Evolutionary conservation across 2,797 vertebrate genomes (phyloP).

Genomic region (Meda fulgida): DNA sequence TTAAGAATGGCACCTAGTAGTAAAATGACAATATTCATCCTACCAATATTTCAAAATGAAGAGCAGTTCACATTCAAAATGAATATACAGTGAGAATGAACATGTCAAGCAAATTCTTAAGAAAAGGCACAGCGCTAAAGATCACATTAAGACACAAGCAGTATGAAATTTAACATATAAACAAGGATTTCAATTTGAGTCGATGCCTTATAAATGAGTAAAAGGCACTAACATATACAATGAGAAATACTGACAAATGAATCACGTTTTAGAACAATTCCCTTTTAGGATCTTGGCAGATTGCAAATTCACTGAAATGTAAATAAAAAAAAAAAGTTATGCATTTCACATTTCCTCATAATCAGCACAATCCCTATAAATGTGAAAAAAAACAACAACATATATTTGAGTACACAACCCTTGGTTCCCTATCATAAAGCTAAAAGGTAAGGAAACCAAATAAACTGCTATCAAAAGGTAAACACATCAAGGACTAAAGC

Average conservation of each 20-base stretch:
- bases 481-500: slow-evolving; percentile 4
- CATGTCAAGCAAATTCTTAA: background rate
- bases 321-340: background rate
- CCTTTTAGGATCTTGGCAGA: slow-evolving; percentile 8
- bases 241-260: slow-evolving; percentile 15
- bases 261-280: background rate
- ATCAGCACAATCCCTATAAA: slow-evolving; percentile 6
- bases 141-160: background rate
- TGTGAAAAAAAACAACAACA: background rate
- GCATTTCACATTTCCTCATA: slow-evolving; percentile 1
- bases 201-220: slow-evolving; percentile 6
- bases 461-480: slow-evolving; percentile 9
- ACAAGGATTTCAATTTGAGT: background rate
- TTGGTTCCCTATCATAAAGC: slow-evolving; percentile 33
- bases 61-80: slow-evolving; percentile 27
- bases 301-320: slow-evolving; percentile 17
- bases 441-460: background rate
- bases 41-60: background rate
- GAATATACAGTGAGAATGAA: slow-evolving; percentile 15
- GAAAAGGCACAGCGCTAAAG: slow-evolving; percentile 42
- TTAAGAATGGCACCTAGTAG: slow-evolving; percentile 8
- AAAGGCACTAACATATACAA: slow-evolving; percentile 37
- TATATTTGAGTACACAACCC: slow-evolving; percentile 74
- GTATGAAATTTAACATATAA: slow-evolving; percentile 1
- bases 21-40: slow-evolving; percentile 20